Conservation (phyloP, 2,888 invertebrate species). For the Dasysyrphus tricinctus region DNA sequence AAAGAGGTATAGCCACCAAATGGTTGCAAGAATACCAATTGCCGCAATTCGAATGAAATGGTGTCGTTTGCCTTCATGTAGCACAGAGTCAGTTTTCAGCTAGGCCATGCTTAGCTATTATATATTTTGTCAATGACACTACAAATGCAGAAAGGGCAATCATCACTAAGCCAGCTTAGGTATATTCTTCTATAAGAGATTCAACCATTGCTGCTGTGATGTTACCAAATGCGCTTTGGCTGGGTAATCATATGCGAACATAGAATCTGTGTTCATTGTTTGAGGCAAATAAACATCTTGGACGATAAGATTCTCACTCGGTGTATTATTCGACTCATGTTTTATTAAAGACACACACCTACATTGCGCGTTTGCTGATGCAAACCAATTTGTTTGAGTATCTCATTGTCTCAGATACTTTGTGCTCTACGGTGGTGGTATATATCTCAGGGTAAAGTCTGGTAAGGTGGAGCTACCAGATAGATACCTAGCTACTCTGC, state of each 20-base stretch:
- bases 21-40: constrained; percentile 66
- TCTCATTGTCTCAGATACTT: constrained; percentile 38
- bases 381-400: constrained; percentile 63
- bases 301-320: constrained; percentile 64
- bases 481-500: neutral
- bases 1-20: constrained; percentile 52
- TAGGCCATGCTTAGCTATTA: neutral
- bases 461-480: constrained; percentile 49
- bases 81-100: constrained; percentile 10
- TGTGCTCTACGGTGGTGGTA: neutral
- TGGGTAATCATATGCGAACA: constrained; percentile 48
- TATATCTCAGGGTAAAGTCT: constrained; percentile 10
- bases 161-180: neutral
- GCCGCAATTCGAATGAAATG: constrained; percentile 50
- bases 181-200: constrained; percentile 8
- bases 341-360: constrained; percentile 72
- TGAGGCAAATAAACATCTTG: constrained; percentile 52
- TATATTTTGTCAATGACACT: constrained; percentile 35
- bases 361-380: constrained; percentile 55
- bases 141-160: constrained; percentile 43
- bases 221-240: constrained; percentile 16
- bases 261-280: constrained; percentile 64
- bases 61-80: constrained; percentile 47
- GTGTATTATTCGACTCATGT: constrained; percentile 72
- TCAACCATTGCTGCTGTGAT: neutral